phyloP scores from a whole-genome alignment of 30 jellyfish, hydroid and myxozoan species.

The Catostylus mosaicus region DNA sequence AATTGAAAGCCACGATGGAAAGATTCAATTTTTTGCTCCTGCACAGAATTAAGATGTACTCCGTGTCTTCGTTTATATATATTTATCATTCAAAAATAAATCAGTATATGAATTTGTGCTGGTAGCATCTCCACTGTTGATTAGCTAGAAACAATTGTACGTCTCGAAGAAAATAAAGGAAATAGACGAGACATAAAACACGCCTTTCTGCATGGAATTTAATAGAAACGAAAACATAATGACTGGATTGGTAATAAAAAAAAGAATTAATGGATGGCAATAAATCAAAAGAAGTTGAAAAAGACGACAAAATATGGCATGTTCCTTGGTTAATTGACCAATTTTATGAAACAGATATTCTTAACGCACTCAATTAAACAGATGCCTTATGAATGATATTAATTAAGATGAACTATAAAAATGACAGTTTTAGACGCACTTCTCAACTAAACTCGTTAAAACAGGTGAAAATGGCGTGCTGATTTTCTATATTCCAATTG shows the following conservation, averaged over 20 bases:
- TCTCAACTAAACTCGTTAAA: conserved; percentile 19
- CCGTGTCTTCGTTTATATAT: too few species aligned
- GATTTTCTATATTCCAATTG: conserved; percentile 58
- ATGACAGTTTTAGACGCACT: conserved; percentile 21
- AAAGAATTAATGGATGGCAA: background rate
- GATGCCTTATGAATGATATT: conserved; percentile 1
- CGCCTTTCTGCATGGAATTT: conserved; percentile 3
- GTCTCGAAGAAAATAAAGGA: background rate
- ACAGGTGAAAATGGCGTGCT: conserved; percentile 80
- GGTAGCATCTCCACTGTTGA: background rate
- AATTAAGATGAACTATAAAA: background rate
- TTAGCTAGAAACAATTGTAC: background rate
- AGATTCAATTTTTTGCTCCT: too few species aligned
- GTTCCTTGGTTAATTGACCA: background rate
- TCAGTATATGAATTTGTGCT: too few species aligned
- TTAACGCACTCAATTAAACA: conserved; percentile 1
- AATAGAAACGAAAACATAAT: conserved; percentile 1
- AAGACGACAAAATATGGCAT: background rate
- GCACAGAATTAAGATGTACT: too few species aligned
- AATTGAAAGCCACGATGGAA: too few species aligned
- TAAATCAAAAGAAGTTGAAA: conserved; percentile 1
- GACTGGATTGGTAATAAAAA: background rate
- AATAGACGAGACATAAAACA: background rate
- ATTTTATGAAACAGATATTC: background rate
- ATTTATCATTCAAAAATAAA: too few species aligned